Base-by-base conservation (phyloP, 2,797 vertebrate species). In the Silurus aristotelis region DNA sequence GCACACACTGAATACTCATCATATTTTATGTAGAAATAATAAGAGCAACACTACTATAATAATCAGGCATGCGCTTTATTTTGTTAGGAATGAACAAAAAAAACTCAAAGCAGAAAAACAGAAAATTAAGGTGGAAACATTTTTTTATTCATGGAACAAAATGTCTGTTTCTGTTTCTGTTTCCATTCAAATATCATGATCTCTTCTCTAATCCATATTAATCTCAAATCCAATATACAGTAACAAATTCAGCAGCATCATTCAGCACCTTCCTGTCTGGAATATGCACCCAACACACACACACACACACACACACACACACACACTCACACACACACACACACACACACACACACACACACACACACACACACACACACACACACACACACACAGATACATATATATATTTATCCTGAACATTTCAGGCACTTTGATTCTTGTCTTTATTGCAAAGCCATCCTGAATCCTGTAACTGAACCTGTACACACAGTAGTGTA, bases 391-490 rank as follows among this genome's bases (percentile, higher is more conserved):
- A 84, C 63, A 77, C 13, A 86, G 80, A 87, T 87, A 89, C 87
- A 91, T 90, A 90, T 87, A 93, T 91, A 75, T 20, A 84, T 67
- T 91, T 87, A 76, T 87, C 86, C 84, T 83, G 80, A 89, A 87
- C 82, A 93, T 92, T 89, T 88, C 88, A 87, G 71, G 66, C 70
- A 52, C 79, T 60, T 70, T 66, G 63, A 9, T 83, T 27, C 31
- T 87, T 85, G 76, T 76, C 79, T 85, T 86, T 64, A 90, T 90
- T 70, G 72, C 86, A 88, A 82, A 67, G 10, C 52, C 38, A 48
- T 84, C 77, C 91, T 91, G 89, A 91, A 91, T 92, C 93, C 91
- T 89, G 68, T 88, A 91, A 88, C 89, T 93, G 90, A 84, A 89
- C 82, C 88, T 85, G 92, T 91, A 90, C 91, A 93, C 89, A 92